Percentiles rank a stretch among this genome's conserved stretches.
phyloP scores from a whole-genome alignment of 1,140 invertebrate genomes.

The Limonius californicus region DNA sequence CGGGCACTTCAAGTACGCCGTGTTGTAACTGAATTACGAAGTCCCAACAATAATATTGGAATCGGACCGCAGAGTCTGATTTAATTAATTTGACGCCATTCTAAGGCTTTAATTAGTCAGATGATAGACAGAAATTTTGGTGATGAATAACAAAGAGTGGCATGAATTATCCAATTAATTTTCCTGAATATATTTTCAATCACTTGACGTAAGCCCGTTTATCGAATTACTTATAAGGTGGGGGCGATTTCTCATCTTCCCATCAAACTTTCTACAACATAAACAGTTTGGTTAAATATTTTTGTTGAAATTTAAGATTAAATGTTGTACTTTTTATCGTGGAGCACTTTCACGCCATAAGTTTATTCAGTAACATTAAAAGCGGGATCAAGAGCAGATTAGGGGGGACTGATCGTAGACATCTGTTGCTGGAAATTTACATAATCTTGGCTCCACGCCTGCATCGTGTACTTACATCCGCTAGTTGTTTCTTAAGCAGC shows the following conservation, averaged over 20 bases:
- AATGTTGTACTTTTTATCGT: no score
- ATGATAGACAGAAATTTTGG: background rate
- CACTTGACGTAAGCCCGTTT: background rate
- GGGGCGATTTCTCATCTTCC: background rate
- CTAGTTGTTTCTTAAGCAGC: slow-evolving; percentile 20
- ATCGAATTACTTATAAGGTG: background rate
- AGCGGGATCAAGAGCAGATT: background rate
- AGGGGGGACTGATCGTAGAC: slow-evolving; percentile 23
- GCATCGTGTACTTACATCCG: slow-evolving; percentile 23
- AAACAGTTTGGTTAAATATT: no score
- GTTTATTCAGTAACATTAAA: background rate
- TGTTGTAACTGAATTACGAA: no score
- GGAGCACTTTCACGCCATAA: no score
- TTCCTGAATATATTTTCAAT: slow-evolving; percentile 7
- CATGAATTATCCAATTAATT: slow-evolving; percentile 12
- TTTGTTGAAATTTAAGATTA: no score
- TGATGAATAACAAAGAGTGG: slow-evolving; percentile 1
- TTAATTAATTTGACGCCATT: slow-evolving; percentile 4
- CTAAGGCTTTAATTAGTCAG: slow-evolving; percentile 6
- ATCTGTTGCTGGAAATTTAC: slow-evolving; percentile 29
- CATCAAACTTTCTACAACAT: background rate
- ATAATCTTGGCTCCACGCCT: slow-evolving; percentile 24
- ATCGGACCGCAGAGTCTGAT: background rate
- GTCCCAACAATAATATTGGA: background rate
- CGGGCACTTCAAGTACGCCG: no score